Base-by-base conservation (phyloP, 2,113 vertebrate species). In the Hemicordylus capensis region DNA sequence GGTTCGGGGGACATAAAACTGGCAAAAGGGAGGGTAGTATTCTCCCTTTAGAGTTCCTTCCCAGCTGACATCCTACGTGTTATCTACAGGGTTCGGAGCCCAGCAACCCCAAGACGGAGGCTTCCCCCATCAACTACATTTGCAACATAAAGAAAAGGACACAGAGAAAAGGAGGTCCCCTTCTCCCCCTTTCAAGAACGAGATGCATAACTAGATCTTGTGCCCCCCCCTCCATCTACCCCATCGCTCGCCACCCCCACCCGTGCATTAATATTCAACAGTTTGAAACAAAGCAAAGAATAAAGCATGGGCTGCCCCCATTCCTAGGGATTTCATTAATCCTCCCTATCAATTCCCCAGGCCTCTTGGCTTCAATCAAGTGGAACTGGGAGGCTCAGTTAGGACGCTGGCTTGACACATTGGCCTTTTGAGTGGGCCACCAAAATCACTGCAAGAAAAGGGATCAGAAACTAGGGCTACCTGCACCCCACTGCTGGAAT, bases 21-120 rank as follows among this genome's bases (percentile, higher is more conserved):
- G 88, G 79, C 80, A 91, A 46, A 73, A 10, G 26, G 37, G 31
- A 86, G 22, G 26, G 24, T 3, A 39, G 24, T 39, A 76, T 31
- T 87, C 84, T 37, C 87, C 82, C 86, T 93, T 85, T 86, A 91
- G 93, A 91, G 88, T 88, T 20, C 67, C 42, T 64, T 85, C 93
- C 80, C 95, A 96, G 95, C 95, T 97, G 96, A 97, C 95, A 96
- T 90, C 88, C 95, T 93, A 22, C 93, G 94, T 84, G 93, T 94
- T 96, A 95, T 96, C 94, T 93, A 94, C 94, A 93, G 91, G 86
- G 84, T 89, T 85, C 56, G 75, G 88, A 88, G 85, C 70, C 91
- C 87, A 89, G 90, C 92, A 96, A 92, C 84, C 51, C 95, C 17
- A 91, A n/a, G n/a, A 94, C 91, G 93, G 92, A 67, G 83, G 84